Evolutionary conservation across 35 echinoderm and acorn worm species (phyloP).

Genomic region (Acanthaster planci): DNA sequence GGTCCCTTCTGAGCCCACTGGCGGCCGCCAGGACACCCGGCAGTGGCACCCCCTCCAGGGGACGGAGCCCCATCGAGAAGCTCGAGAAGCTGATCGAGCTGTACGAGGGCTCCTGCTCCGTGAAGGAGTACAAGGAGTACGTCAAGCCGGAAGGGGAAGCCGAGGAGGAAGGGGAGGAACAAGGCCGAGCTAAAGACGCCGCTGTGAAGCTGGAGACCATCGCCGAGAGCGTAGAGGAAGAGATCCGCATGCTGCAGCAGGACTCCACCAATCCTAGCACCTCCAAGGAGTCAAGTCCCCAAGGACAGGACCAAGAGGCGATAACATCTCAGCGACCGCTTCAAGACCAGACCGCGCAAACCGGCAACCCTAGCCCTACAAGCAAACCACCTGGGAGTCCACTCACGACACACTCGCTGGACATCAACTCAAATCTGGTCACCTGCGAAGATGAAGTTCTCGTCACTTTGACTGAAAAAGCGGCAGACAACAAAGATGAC

Average conservation of each 20-base stretch:
- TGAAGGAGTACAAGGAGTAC: conserved; percentile 84
- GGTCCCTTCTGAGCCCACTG: neutral
- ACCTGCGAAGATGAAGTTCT: neutral
- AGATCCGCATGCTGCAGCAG: neutral
- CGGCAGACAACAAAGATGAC: neutral
- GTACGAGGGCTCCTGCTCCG: conserved; percentile 77
- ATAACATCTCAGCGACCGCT: no score
- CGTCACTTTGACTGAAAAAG: neutral
- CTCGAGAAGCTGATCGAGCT: conserved; percentile 97
- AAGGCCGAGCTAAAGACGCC: neutral
- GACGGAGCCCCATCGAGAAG: conserved; percentile 81
- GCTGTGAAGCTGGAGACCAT: conserved; percentile 27
- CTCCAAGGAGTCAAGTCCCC: neutral
- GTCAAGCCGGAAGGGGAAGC: conserved; percentile 50
- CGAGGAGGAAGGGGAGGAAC: neutral
- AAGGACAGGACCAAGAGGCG: no score
- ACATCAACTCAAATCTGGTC: neutral
- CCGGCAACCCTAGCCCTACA: no score
- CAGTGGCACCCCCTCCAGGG: conserved; percentile 18
- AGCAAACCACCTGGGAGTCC: no score
- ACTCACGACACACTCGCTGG: neutral
- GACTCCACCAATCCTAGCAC: neutral
- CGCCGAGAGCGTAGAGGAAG: conserved; percentile 5
- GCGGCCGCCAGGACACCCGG: neutral
- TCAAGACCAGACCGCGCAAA: no score